phyloP scores from a whole-genome alignment of 2,113 vertebrate genomes.

The Dromaius novaehollandiae region DNA sequence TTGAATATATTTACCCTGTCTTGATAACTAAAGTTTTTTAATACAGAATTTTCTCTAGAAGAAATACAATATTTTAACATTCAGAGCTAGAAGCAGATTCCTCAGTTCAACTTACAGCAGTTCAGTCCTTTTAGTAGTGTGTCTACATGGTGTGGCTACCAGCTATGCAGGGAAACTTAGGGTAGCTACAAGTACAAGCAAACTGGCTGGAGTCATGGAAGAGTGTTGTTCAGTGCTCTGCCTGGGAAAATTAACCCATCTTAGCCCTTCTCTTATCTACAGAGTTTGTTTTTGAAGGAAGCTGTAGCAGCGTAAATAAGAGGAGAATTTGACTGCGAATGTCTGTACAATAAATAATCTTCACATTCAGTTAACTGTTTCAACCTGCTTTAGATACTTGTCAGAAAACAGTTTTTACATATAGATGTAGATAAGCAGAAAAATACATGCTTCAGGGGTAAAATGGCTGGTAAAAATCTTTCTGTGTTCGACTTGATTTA shows the following conservation, averaged over 20 bases:
- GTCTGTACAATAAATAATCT: not conserved
- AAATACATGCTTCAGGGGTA: not conserved
- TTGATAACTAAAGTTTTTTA: not conserved
- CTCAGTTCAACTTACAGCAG: not conserved
- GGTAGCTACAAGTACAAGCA: not conserved
- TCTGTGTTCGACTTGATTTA: not conserved
- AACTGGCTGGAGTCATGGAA: not conserved
- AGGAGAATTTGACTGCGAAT: not conserved
- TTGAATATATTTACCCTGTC: not conserved
- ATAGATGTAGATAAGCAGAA: not conserved
- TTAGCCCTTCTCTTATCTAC: not conserved
- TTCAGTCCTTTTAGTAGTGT: not conserved
- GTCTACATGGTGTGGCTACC: not conserved
- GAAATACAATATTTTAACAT: not conserved
- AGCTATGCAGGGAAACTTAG: not conserved
- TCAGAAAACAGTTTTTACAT: not conserved
- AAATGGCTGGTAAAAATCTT: not conserved
- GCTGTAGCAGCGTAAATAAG: not conserved
- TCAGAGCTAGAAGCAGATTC: not conserved
- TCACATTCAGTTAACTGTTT: not conserved
- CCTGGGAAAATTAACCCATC: not conserved
- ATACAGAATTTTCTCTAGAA: not conserved
- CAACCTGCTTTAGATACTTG: not conserved
- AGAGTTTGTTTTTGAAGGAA: not conserved
- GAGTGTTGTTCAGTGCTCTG: not conserved